These are phyloP conservation scores for Empidonax traillii DNA, from an alignment of 2,113 vertebrate genomes.

Conservation along the genomic window DNA sequence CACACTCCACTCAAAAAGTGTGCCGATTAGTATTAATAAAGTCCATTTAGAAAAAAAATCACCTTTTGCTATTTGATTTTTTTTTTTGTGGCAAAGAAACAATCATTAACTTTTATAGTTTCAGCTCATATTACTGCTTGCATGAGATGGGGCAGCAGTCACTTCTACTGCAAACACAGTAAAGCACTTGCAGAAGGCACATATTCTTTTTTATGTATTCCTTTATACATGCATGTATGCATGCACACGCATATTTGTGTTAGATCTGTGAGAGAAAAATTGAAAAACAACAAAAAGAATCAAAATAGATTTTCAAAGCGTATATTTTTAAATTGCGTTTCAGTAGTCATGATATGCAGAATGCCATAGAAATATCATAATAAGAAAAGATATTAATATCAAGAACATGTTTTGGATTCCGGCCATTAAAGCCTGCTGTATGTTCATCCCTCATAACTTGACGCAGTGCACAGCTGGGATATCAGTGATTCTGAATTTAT, in stretches of 20 bases:
- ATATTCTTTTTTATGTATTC: background rate
- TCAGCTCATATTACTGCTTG: background rate
- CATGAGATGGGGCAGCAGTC: background rate
- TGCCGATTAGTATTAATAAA: background rate
- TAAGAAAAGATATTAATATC: background rate
- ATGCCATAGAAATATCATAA: background rate
- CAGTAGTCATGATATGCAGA: background rate
- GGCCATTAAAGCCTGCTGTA: background rate
- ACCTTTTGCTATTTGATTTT: background rate
- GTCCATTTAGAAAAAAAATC: background rate
- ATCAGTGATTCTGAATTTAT: background rate
- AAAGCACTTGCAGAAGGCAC: background rate
- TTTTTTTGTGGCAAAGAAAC: background rate
- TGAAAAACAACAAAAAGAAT: background rate
- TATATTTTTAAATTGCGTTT: background rate
- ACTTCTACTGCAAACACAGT: background rate
- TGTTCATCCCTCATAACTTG: background rate
- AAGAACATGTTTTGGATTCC: background rate
- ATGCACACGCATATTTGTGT: background rate
- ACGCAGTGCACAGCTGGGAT: background rate
- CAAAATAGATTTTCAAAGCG: background rate
- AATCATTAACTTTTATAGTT: slow-evolving; percentile 28
- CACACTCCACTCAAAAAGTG: background rate
- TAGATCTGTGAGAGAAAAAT: background rate
- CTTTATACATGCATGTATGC: background rate